phyloP scores from a whole-genome alignment of 2,797 vertebrate species.

The Enteromius treurensis region DNA sequence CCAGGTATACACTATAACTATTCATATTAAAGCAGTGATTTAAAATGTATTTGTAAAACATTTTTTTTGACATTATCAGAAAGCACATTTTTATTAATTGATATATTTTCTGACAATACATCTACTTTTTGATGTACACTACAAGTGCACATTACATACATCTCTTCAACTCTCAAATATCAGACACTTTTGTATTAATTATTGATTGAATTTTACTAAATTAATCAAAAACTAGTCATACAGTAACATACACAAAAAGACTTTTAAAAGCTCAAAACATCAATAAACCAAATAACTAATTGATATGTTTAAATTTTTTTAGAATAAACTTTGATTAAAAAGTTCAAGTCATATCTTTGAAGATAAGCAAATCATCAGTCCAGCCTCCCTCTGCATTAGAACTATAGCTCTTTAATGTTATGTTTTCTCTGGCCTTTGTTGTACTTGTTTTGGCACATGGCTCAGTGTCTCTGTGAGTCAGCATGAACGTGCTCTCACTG shows the following conservation, averaged over 20 bases:
- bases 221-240: not conserved
- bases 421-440: slow-evolving; percentile 37
- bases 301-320: not conserved
- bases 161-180: not conserved
- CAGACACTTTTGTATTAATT: not conserved
- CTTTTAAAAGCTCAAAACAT: not conserved
- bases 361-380: slow-evolving; percentile 23
- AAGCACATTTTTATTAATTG: not conserved
- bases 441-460: slow-evolving; percentile 43
- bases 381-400: slow-evolving; percentile 17
- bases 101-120: not conserved
- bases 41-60: not conserved
- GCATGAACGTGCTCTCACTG: slow-evolving; percentile 1
- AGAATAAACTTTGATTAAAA: slow-evolving; percentile 2
- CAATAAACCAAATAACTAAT: not conserved
- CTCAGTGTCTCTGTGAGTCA: slow-evolving; percentile 22
- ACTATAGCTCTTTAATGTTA: slow-evolving; percentile 17
- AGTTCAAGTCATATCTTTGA: slow-evolving; percentile 30
- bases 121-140: not conserved
- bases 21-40: not conserved
- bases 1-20: not conserved
- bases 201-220: not conserved
- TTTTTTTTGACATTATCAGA: not conserved
- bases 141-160: not conserved
- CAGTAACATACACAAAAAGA: not conserved